Percentiles rank a stretch among this genome's conserved stretches.
Evolutionary conservation across 2,113 vertebrate genomes (phyloP).

Genomic region (Himantopus leucocephalus): DNA sequence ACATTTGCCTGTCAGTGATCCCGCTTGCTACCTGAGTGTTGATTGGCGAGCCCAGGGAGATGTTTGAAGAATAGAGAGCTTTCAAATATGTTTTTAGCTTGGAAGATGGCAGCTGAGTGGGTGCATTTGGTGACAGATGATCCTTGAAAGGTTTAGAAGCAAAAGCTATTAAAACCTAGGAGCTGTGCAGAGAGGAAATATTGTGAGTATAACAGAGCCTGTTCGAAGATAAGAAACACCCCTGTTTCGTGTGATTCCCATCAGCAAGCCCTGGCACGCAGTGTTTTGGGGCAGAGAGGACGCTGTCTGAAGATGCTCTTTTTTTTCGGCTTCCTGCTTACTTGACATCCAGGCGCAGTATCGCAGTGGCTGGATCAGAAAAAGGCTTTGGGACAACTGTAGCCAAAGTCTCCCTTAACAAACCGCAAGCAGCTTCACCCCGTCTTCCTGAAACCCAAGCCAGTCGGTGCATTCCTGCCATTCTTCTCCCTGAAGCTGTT

Average conservation of each 20-base stretch:
- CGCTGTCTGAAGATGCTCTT: not conserved
- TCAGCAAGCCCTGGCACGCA: accelerated
- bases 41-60: not conserved
- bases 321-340: not conserved
- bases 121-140: conserved; percentile 43
- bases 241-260: not conserved
- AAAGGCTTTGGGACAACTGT: not conserved
- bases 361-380: not conserved
- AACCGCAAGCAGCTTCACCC: not conserved
- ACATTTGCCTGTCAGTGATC: not conserved
- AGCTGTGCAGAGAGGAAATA: not conserved
- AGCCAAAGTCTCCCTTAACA: not conserved
- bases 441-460: not conserved
- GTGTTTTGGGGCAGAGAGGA: not conserved
- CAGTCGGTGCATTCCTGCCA: not conserved
- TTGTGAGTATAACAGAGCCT: not conserved
- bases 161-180: conserved; percentile 1
- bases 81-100: not conserved
- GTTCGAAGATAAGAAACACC: not conserved
- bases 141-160: conserved; percentile 15
- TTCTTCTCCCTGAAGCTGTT: conserved; percentile 5
- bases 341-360: not conserved
- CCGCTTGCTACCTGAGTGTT: not conserved
- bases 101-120: conserved; percentile 30
- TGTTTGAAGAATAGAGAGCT: not conserved